These are phyloP conservation scores for Perodicticus potto DNA, from an alignment of 2,797 vertebrate genomes.

Conservation along the genomic window DNA sequence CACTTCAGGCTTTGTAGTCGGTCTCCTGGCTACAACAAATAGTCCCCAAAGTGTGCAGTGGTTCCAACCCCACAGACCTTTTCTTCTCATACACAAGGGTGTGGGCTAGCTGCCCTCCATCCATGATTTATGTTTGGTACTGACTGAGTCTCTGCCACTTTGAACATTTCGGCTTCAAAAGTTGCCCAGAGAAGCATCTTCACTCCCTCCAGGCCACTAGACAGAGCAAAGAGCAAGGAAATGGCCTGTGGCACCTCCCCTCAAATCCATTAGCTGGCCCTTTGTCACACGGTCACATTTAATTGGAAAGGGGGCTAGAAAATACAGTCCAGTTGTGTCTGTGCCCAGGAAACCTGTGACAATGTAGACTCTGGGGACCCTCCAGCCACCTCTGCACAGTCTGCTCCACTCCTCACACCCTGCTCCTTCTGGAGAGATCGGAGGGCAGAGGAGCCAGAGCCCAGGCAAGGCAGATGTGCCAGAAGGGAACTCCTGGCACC, in stretches of 20 bases:
- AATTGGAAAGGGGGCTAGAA: background rate
- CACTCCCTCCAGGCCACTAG: background rate
- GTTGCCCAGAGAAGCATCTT: background rate
- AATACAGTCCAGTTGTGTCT: background rate
- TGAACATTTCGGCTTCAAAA: conserved; percentile 33
- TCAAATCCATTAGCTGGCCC: background rate
- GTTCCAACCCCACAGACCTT: background rate
- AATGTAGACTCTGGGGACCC: background rate
- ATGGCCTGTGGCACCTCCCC: background rate
- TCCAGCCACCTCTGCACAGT: background rate
- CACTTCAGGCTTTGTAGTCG: background rate
- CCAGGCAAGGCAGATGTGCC: background rate
- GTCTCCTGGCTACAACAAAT: too few species aligned
- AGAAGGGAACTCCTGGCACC: background rate
- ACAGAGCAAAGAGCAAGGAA: background rate
- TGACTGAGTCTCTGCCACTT: background rate
- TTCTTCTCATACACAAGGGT: background rate
- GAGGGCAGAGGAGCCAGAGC: background rate
- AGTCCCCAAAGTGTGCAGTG: background rate
- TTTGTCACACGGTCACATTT: background rate
- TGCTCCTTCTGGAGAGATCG: background rate
- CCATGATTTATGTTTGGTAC: background rate
- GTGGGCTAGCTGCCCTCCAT: background rate
- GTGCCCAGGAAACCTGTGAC: background rate
- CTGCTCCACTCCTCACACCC: background rate